These are phyloP conservation scores for Alectoris magna DNA, from an alignment of 2,797 vertebrate genomes.

Conservation along the genomic window DNA sequence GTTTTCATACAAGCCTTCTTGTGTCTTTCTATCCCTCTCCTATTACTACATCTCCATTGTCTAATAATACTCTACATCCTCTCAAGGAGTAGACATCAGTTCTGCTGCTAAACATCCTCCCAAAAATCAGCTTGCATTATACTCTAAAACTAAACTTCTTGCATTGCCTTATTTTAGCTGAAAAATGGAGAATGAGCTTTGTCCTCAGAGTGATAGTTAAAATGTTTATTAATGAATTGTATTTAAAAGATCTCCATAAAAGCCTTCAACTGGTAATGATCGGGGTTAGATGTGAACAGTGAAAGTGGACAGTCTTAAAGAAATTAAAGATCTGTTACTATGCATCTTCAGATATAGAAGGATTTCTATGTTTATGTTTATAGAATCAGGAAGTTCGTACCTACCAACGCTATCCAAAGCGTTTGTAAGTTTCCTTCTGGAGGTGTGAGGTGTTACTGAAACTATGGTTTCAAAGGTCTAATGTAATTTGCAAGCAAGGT, in stretches of 20 bases:
- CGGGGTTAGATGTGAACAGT: not conserved
- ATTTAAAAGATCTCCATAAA: conserved; percentile 10
- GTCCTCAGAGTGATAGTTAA: conserved; percentile 72
- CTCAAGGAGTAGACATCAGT: not conserved
- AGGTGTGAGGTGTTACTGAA: not conserved
- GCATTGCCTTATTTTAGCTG: not conserved
- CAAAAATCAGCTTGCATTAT: not conserved
- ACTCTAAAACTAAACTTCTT: not conserved
- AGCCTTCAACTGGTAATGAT: not conserved
- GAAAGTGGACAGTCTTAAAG: not conserved
- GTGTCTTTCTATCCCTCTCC: not conserved
- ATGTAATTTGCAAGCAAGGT: not conserved
- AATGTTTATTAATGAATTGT: conserved; percentile 61
- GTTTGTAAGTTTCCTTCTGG: not conserved
- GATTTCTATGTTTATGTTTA: not conserved
- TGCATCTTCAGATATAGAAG: not conserved
- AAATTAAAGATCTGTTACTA: not conserved
- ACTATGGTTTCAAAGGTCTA: not conserved
- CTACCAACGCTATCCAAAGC: fast-evolving
- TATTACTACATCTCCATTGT: not conserved
- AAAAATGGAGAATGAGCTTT: conserved; percentile 3
- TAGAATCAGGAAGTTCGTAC: not conserved
- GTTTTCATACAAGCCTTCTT: not conserved
- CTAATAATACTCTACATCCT: conserved; percentile 13
- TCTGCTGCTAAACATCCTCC: not conserved